Evolutionary conservation across 1,140 invertebrate genomes (phyloP).

Genomic region (Bombus fervidus): DNA sequence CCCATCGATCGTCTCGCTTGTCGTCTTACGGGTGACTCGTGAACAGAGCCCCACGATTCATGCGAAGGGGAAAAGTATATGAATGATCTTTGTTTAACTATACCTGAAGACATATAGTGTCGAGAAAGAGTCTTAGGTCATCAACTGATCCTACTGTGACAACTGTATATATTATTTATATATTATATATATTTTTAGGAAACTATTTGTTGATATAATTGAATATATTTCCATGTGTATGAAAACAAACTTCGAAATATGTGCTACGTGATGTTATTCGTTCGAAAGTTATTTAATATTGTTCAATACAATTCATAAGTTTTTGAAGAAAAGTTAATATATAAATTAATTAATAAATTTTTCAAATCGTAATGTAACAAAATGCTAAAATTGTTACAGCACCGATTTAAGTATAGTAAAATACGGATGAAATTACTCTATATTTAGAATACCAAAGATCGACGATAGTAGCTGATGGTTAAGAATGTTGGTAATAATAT

Average conservation of each 20-base stretch:
- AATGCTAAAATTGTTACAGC: background rate
- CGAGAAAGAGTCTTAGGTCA: background rate
- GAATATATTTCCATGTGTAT: no score
- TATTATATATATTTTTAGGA: background rate
- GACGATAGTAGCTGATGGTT: background rate
- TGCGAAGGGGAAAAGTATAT: background rate
- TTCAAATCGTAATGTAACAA: background rate
- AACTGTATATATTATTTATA: no score
- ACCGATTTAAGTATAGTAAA: no score
- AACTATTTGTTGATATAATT: background rate
- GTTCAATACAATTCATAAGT: background rate
- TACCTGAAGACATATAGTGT: background rate
- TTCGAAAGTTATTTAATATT: background rate
- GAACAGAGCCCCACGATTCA: background rate
- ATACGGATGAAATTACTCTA: no score
- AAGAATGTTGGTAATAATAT: background rate
- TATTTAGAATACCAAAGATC: no score
- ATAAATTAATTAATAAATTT: no score
- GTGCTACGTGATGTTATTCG: background rate
- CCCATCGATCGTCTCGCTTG: conserved; percentile 60
- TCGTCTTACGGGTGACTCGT: conserved; percentile 41
- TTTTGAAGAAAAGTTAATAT: no score
- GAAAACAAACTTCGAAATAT: no score
- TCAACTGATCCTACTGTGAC: no score
- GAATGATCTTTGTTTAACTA: conserved; percentile 2